Evolutionary conservation across 2,113 vertebrate genomes (phyloP).

Genomic region (Pungitius pungitius): DNA sequence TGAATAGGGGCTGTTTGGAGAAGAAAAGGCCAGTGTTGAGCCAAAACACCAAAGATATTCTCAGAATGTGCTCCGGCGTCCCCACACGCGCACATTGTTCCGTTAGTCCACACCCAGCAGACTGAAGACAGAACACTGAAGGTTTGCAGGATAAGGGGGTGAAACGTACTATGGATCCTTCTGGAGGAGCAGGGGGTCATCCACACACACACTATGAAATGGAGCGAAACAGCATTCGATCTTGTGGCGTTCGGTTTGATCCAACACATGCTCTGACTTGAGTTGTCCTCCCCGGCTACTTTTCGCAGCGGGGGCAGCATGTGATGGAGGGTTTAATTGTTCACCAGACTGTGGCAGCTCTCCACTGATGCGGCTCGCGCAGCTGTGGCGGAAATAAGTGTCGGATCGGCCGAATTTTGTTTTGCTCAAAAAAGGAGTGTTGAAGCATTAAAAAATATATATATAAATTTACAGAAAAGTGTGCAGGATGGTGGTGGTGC

Average conservation of each 20-base stretch:
- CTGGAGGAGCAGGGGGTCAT: constrained; percentile 3
- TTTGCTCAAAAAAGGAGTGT: constrained; percentile 7
- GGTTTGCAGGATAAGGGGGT: no score
- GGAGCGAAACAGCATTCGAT: constrained; percentile 32
- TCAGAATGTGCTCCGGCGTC: constrained; percentile 78
- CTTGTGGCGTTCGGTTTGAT: constrained; percentile 26
- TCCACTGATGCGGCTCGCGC: constrained; percentile 31
- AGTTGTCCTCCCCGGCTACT: constrained; percentile 24
- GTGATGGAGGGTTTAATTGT: constrained; percentile 67
- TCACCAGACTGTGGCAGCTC: constrained; percentile 69
- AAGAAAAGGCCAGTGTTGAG: constrained; percentile 83
- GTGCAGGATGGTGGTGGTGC: constrained; percentile 50
- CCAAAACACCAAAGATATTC: constrained; percentile 78
- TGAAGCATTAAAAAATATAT: not conserved
- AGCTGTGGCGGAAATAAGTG: constrained; percentile 31
- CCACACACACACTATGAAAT: constrained; percentile 44
- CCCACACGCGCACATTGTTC: constrained; percentile 77
- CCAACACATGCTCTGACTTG: not conserved
- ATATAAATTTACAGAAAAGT: constrained; percentile 3
- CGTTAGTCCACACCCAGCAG: constrained; percentile 42
- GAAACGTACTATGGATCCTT: no score
- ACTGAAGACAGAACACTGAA: constrained; percentile 18
- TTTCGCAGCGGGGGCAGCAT: constrained; percentile 59
- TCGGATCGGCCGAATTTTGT: constrained; percentile 3
- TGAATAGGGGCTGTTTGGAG: constrained; percentile 80